Evolutionary conservation across 2,888 invertebrate species (phyloP).

Genomic region (Trachelus troglodyta): DNA sequence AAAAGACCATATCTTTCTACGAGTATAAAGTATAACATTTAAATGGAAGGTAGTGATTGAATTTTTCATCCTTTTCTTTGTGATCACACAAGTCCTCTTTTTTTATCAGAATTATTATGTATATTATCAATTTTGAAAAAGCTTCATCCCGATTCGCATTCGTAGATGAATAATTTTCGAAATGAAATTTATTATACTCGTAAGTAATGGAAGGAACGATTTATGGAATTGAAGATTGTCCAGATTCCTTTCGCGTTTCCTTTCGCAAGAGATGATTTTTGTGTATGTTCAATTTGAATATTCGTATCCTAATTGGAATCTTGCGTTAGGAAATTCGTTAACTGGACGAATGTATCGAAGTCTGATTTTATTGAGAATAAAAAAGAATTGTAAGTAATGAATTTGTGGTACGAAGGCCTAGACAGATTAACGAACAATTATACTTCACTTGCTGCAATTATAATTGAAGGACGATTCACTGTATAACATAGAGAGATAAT

Average conservation of each 20-base stretch:
- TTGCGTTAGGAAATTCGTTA: background rate
- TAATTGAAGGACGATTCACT: slow-evolving; percentile 6
- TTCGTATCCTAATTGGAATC: background rate
- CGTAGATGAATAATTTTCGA: background rate
- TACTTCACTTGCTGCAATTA: slow-evolving; percentile 2
- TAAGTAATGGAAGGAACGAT: background rate
- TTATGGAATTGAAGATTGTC: background rate
- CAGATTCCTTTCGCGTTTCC: background rate
- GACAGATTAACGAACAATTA: background rate
- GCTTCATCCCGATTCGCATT: background rate
- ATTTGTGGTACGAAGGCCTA: background rate
- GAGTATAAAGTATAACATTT: background rate
- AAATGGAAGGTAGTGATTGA: background rate
- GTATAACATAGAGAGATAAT: slow-evolving; percentile 16
- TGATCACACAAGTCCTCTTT: background rate
- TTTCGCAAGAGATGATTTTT: background rate
- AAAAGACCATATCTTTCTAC: background rate
- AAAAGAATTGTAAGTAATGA: background rate
- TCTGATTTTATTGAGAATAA: background rate
- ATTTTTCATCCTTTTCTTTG: background rate
- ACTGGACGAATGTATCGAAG: background rate
- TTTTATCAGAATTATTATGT: background rate
- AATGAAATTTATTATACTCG: background rate
- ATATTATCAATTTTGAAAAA: background rate
- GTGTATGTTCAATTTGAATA: background rate